Evolutionary conservation across 2,888 invertebrate genomes (phyloP).

Genomic region (Melikaiella ostensackeni): DNA sequence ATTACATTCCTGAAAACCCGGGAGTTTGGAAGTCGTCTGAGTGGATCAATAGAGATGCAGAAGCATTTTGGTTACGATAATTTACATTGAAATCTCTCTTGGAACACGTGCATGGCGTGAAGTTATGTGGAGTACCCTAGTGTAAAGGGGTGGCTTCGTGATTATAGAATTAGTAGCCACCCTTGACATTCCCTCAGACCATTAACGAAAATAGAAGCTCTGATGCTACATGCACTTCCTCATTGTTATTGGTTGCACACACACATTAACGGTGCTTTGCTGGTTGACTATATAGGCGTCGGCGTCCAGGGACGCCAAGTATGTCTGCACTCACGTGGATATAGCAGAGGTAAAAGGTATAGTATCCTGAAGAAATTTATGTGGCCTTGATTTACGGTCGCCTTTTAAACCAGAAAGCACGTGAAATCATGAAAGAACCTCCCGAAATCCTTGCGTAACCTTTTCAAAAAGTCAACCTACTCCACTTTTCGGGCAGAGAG

Average conservation of each 20-base stretch:
- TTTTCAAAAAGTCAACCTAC: slow-evolving; percentile 56
- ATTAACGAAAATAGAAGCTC: slow-evolving; percentile 7
- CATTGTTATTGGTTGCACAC: not conserved
- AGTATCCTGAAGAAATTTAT: slow-evolving; percentile 49
- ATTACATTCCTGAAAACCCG: not conserved
- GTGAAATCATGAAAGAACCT: slow-evolving; percentile 43
- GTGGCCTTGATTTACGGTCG: slow-evolving; percentile 53
- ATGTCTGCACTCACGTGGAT: not conserved
- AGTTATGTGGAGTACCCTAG: slow-evolving; percentile 18
- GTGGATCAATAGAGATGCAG: not conserved
- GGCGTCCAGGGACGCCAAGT: not conserved
- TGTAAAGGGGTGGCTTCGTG: slow-evolving; percentile 16
- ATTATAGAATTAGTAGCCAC: slow-evolving; percentile 32
- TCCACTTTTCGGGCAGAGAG: slow-evolving; percentile 54
- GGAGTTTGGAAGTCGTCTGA: not conserved
- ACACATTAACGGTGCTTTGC: not conserved
- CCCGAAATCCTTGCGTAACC: slow-evolving; percentile 56
- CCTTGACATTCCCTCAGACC: slow-evolving; percentile 28
- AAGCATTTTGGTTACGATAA: not conserved
- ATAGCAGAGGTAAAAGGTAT: slow-evolving; percentile 30
- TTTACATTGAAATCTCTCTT: slow-evolving; percentile 23
- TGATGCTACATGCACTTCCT: not conserved
- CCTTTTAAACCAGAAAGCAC: slow-evolving; percentile 51
- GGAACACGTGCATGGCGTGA: slow-evolving; percentile 6
- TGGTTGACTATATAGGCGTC: not conserved